Evolutionary conservation across 2,797 vertebrate genomes (phyloP).

Genomic region (Hybognathus amarus): DNA sequence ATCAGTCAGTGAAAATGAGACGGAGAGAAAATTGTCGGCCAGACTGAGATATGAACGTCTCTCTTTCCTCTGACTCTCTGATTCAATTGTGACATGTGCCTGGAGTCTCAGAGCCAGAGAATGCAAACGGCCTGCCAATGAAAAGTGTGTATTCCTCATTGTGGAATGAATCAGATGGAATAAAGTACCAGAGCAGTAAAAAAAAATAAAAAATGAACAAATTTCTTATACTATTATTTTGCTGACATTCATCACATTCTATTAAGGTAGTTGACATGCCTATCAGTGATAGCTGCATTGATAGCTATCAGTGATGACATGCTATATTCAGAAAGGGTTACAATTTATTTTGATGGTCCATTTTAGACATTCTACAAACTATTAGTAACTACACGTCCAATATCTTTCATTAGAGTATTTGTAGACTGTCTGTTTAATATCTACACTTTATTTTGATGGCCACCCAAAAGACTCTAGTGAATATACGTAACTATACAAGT

Average conservation of each 20-base stretch:
- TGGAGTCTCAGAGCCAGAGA: conserved; percentile 21
- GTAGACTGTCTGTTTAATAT: neutral
- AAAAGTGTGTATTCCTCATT: conserved; percentile 5
- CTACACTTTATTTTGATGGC: neutral
- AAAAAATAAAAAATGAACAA: neutral
- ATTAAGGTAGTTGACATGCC: neutral
- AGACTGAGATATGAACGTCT: conserved; percentile 31
- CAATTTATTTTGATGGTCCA: neutral
- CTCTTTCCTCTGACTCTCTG: conserved; percentile 35
- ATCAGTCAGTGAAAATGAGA: neutral
- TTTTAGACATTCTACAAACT: neutral
- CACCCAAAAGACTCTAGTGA: neutral
- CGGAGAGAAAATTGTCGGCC: conserved; percentile 1
- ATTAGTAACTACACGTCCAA: neutral
- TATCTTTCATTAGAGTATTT: neutral
- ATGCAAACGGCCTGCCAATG: conserved; percentile 30
- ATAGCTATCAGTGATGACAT: no score
- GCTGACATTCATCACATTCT: neutral
- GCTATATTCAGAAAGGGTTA: neutral
- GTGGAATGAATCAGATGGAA: conserved; percentile 6
- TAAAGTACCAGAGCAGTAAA: neutral
- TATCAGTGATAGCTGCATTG: neutral
- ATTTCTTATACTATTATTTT: neutral
- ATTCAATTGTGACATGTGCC: conserved; percentile 50
- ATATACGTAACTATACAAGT: neutral